Evolutionary conservation across 2,888 invertebrate genomes (phyloP).

Genomic region (Spodoptera littoralis): DNA sequence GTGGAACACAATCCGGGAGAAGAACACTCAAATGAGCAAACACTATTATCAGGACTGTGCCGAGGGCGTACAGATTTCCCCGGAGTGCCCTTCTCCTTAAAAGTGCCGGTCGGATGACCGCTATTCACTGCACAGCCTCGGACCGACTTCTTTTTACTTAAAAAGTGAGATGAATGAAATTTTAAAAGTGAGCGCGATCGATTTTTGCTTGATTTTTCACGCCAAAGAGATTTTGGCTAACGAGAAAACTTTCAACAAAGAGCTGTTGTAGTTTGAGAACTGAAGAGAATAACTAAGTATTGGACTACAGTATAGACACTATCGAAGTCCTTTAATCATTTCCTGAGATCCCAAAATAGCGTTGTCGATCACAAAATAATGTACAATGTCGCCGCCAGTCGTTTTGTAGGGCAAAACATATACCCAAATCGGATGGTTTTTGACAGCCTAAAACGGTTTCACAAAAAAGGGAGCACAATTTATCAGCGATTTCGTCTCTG

Average conservation of each 20-base stretch:
- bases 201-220: constrained; percentile 17
- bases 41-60: constrained; percentile 81
- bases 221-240: constrained; percentile 37
- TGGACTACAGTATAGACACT: constrained; percentile 1
- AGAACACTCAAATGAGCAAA: constrained; percentile 87
- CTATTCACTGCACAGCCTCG: constrained; percentile 69
- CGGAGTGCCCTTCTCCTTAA: constrained; percentile 81
- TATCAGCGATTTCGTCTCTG: constrained; percentile 59
- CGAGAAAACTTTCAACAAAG: constrained; percentile 48
- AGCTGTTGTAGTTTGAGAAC: constrained; percentile 27
- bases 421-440: constrained; percentile 20
- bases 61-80: constrained; percentile 85
- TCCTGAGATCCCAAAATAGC: neutral
- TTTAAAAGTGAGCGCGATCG: constrained; percentile 32
- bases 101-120: constrained; percentile 82
- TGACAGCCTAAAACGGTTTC: constrained; percentile 31
- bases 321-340: neutral
- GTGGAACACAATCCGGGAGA: constrained; percentile 76
- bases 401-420: constrained; percentile 9
- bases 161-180: constrained; percentile 55
- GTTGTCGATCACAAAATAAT: neutral
- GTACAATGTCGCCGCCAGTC: neutral
- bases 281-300: neutral
- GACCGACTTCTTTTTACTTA: constrained; percentile 62
- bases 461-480: constrained; percentile 58